These are phyloP conservation scores for Indicator indicator DNA, from an alignment of 2,113 vertebrate species.

Conservation along the genomic window DNA sequence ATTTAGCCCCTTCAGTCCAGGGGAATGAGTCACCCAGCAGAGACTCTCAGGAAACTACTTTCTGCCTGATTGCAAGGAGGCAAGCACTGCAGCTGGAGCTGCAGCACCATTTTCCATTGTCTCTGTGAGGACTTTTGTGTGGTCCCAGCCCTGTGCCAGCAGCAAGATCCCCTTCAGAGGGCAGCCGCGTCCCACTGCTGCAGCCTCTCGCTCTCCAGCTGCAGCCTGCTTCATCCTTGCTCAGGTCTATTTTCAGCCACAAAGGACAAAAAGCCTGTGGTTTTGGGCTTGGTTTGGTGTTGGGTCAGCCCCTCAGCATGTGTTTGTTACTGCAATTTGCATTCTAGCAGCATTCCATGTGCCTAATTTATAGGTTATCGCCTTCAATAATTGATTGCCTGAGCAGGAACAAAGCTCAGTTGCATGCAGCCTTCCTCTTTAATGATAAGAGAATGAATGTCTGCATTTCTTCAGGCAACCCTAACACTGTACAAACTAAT, in stretches of 20 bases:
- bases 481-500: not conserved
- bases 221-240: too few species aligned
- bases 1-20: not conserved
- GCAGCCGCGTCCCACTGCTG: not conserved
- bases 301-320: not conserved
- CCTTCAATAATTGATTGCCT: not conserved
- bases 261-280: not conserved
- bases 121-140: accelerated
- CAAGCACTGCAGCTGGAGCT: not conserved
- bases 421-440: not conserved
- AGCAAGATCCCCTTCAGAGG: not conserved
- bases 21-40: too few species aligned
- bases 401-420: not conserved
- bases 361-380: not conserved
- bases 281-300: not conserved
- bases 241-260: not conserved
- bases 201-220: not conserved
- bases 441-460: not conserved
- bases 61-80: not conserved
- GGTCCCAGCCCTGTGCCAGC: too few species aligned
- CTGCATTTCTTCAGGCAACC: not conserved
- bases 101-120: not conserved
- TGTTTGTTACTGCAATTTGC: not conserved
- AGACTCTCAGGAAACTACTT: not conserved
- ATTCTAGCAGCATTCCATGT: not conserved